phyloP scores from a whole-genome alignment of 2,797 vertebrate genomes.

The Florisuga fusca region DNA sequence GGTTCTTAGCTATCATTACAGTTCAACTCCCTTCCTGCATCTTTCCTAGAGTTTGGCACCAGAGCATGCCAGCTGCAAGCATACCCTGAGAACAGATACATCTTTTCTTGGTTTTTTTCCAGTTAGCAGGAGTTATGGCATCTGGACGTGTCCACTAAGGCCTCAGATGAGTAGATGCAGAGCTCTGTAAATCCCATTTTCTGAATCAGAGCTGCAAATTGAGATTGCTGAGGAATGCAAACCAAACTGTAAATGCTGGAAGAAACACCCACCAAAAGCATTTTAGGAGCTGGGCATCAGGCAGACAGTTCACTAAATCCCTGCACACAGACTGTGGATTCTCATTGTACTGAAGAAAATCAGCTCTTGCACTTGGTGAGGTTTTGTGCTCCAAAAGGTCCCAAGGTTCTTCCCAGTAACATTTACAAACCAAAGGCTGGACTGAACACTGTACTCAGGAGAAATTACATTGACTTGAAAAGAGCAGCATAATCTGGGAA shows the following conservation, averaged over 20 bases:
- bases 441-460: not conserved
- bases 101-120: not conserved
- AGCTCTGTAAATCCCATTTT: not conserved
- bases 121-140: not conserved
- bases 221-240: not conserved
- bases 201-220: not conserved
- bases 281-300: not conserved
- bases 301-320: not conserved
- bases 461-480: not conserved
- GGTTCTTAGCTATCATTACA: not conserved
- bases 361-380: not conserved
- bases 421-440: not conserved
- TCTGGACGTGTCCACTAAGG: not conserved
- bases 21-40: not conserved
- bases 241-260: not conserved
- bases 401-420: not conserved
- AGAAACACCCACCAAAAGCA: not conserved
- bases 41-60: not conserved
- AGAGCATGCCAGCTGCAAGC: not conserved
- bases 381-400: not conserved
- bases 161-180: not conserved
- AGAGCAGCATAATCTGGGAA: not conserved
- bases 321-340: fast-evolving
- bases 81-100: not conserved
- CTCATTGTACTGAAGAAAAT: fast-evolving